A percentile compares a stretch with the other conserved stretches of the same genome.
phyloP scores from a whole-genome alignment of 2,797 vertebrate genomes.

The Taeniopygia guttata region DNA sequence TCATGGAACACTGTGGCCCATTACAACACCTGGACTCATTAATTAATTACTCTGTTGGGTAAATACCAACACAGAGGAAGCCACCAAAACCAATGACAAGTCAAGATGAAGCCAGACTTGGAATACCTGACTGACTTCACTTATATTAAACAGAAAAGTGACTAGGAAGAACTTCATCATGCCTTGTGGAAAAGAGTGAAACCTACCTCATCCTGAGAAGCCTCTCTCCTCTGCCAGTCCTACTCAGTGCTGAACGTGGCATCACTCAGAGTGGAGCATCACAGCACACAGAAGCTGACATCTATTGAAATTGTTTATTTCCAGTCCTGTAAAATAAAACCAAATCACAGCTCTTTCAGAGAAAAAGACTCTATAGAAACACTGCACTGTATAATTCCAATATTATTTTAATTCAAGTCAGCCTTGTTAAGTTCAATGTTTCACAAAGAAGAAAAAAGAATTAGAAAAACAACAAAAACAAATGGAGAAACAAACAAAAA shows the following conservation, averaged over 20 bases:
- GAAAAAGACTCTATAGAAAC: not conserved
- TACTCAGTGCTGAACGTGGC: not conserved
- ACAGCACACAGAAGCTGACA: not conserved
- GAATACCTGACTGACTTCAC: not conserved
- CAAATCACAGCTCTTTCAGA: not conserved
- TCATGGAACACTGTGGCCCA: not conserved
- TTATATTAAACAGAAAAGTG: not conserved
- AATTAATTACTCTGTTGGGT: not conserved
- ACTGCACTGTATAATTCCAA: not conserved
- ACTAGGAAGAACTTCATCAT: not conserved
- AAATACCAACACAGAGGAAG: not conserved
- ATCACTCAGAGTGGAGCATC: not conserved
- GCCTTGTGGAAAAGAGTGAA: not conserved
- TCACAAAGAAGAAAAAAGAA: not conserved
- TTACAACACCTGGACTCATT: not conserved
- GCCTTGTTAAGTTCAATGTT: not conserved
- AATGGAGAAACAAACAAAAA: not conserved
- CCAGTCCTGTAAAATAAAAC: constrained; percentile 25
- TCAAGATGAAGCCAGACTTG: not conserved
- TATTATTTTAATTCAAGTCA: not conserved
- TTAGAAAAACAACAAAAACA: not conserved
- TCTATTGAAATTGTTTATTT: not conserved
- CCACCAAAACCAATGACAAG: not conserved
- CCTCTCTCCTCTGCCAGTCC: not conserved
- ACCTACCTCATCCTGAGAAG: not conserved